Evolutionary conservation across 2,797 vertebrate genomes (phyloP).

Genomic region (Coilia nasus): DNA sequence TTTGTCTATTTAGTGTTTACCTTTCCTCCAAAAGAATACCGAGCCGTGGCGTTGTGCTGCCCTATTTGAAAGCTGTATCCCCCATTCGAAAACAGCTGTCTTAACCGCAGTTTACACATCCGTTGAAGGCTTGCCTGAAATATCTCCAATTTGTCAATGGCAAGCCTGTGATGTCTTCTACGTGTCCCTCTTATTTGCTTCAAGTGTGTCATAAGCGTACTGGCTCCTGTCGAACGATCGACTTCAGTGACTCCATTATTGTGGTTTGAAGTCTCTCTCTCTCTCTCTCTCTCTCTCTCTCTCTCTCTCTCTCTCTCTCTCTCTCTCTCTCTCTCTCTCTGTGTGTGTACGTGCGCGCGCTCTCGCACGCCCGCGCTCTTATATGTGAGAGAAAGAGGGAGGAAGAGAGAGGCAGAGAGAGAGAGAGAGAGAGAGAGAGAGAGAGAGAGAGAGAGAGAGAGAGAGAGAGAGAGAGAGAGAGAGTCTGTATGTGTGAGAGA

Average conservation of each 20-base stretch:
- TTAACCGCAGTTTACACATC: slow-evolving; percentile 30
- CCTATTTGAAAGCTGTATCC: slow-evolving; percentile 23
- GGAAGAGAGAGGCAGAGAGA: too few species aligned
- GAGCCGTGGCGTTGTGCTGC: slow-evolving; percentile 12
- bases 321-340: too few species aligned
- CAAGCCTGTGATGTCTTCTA: slow-evolving; percentile 11
- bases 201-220: slow-evolving; percentile 31
- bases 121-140: slow-evolving; percentile 5
- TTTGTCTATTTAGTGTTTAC: slow-evolving; percentile 5
- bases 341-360: too few species aligned
- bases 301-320: not conserved
- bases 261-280: slow-evolving; percentile 18
- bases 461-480: too few species aligned
- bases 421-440: too few species aligned
- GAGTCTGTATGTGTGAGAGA: too few species aligned
- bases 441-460: too few species aligned
- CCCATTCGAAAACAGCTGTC: slow-evolving; percentile 33
- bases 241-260: slow-evolving; percentile 11
- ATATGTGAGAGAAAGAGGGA: too few species aligned
- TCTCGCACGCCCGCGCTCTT: not conserved
- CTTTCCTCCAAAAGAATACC: slow-evolving; percentile 22
- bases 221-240: slow-evolving; percentile 21
- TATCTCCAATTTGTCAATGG: slow-evolving; percentile 19
- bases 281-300: slow-evolving; percentile 41
- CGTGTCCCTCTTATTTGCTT: slow-evolving; percentile 28